These are phyloP conservation scores for Anthoscopus minutus DNA, from an alignment of 2,113 vertebrate species.

Conservation along the genomic window DNA sequence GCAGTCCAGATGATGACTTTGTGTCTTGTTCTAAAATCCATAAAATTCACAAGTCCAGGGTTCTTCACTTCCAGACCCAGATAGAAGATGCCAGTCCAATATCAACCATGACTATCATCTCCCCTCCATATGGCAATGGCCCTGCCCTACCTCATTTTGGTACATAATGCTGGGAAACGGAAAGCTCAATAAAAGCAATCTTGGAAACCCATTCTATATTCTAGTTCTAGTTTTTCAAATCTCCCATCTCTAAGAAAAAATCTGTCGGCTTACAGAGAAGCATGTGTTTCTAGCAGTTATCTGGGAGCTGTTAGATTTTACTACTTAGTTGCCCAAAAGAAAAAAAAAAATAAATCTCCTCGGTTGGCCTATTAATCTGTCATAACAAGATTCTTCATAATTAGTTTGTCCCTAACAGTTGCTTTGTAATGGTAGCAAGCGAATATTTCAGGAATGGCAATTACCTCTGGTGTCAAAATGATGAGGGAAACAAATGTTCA, in stretches of 20 bases:
- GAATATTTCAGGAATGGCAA: conserved; percentile 71
- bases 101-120: not conserved
- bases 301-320: conserved; percentile 4
- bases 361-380: conserved; percentile 67
- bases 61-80: not conserved
- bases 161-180: not conserved
- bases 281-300: not conserved
- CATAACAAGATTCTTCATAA: conserved; percentile 68
- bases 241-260: not conserved
- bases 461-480: conserved; percentile 65
- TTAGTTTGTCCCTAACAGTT: conserved; percentile 73
- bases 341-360: conserved; percentile 47
- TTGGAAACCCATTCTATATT: not conserved
- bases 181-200: not conserved
- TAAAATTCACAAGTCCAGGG: not conserved
- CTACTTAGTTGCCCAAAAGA: conserved; percentile 41
- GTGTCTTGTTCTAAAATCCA: not conserved
- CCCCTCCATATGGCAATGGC: not conserved
- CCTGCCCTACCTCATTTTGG: not conserved
- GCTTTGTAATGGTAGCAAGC: conserved; percentile 45
- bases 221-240: not conserved
- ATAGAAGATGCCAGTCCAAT: not conserved
- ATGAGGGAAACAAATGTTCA: conserved; percentile 64
- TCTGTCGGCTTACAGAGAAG: not conserved
- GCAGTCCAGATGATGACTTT: not conserved